These are phyloP conservation scores for Calameuta pallipes DNA, from an alignment of 2,888 invertebrate species.

Conservation along the genomic window DNA sequence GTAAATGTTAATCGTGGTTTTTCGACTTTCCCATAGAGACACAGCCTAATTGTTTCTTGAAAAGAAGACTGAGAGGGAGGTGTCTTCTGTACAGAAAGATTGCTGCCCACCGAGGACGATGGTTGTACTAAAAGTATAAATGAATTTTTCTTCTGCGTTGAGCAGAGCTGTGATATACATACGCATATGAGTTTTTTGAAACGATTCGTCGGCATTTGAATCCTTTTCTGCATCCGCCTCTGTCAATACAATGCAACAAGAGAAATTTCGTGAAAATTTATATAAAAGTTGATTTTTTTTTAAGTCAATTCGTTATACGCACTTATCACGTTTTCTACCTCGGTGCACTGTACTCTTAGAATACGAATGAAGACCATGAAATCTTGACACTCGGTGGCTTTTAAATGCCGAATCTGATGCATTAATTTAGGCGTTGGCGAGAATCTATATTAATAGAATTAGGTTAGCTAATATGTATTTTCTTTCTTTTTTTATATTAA, in stretches of 20 bases:
- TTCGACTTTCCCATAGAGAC: slow-evolving; percentile 72
- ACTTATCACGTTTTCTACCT: slow-evolving; percentile 38
- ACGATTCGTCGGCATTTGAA: not conserved
- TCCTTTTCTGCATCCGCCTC: slow-evolving; percentile 15
- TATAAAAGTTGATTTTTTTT: not conserved
- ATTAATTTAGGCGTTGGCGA: slow-evolving; percentile 29
- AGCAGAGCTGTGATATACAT: slow-evolving; percentile 1
- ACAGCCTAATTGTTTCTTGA: slow-evolving; percentile 68
- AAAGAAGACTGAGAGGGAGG: not conserved
- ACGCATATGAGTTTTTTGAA: slow-evolving; percentile 27
- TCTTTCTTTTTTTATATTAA: not conserved
- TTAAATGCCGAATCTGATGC: not conserved
- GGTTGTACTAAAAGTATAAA: not conserved
- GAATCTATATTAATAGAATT: slow-evolving; percentile 33
- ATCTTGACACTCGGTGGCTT: slow-evolving; percentile 24
- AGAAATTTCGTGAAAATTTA: not conserved
- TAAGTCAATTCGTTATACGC: not conserved
- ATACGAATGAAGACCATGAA: slow-evolving; percentile 45
- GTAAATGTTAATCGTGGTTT: slow-evolving; percentile 65
- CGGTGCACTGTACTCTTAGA: slow-evolving; percentile 38
- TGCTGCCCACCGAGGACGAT: not conserved
- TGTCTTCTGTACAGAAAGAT: not conserved
- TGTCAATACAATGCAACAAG: slow-evolving; percentile 13
- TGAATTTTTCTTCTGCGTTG: not conserved
- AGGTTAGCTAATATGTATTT: not conserved